Conservation (phyloP, 2,113 vertebrate genomes). For the Ochotona curzoniae region DNA sequence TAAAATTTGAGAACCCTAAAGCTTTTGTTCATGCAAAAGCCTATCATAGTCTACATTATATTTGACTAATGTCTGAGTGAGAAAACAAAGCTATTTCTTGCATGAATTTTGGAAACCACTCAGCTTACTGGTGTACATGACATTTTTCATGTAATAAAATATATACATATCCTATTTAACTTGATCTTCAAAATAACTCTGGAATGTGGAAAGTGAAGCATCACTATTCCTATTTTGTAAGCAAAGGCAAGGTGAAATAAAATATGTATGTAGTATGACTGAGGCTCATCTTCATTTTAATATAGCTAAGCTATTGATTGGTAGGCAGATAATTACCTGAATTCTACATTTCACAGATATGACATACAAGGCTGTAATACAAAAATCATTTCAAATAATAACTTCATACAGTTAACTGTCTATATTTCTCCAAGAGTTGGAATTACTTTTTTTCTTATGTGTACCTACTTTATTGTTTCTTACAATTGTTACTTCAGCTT, state of each 20-base stretch:
- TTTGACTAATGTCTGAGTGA: background rate
- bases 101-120: background rate
- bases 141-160: slow-evolving; percentile 6
- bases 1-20: background rate
- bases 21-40: background rate
- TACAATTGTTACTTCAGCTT: background rate
- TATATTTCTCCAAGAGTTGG: background rate
- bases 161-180: background rate
- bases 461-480: background rate
- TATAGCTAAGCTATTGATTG: background rate
- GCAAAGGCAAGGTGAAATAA: slow-evolving; percentile 36
- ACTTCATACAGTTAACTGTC: slow-evolving; percentile 6
- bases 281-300: background rate
- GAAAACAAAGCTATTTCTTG: background rate
- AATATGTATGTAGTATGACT: background rate
- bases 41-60: background rate
- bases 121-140: background rate
- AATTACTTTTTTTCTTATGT: slow-evolving; percentile 15
- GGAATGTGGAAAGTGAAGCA: background rate
- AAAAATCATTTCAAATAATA: slow-evolving; percentile 37
- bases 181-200: slow-evolving; percentile 52
- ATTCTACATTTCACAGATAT: slow-evolving; percentile 5
- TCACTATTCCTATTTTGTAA: slow-evolving; percentile 58
- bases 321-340: background rate
- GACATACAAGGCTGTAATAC: background rate